Conservation (phyloP, 2,888 invertebrate species). For the Phorcus lineatus region DNA sequence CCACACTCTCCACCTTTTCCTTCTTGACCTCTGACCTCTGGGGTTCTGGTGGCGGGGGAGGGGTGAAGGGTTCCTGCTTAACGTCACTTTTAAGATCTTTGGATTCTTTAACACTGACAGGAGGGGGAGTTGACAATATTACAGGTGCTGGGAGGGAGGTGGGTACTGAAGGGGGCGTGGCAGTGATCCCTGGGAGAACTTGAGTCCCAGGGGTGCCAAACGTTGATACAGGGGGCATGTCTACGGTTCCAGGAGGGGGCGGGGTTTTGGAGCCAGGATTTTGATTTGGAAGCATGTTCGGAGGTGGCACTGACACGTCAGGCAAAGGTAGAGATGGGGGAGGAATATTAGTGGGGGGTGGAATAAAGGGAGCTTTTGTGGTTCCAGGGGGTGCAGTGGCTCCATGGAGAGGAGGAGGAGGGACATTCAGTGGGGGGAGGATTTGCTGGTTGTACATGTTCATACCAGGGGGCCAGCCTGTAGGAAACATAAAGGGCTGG, state of each 20-base stretch:
- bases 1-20: neutral
- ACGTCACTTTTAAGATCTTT: neutral
- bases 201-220: neutral
- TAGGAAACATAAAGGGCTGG: constrained; percentile 28
- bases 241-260: constrained; percentile 37
- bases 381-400: neutral
- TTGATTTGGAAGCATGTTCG: neutral
- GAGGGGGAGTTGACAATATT: constrained; percentile 19
- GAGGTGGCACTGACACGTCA: constrained; percentile 6
- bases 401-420: constrained; percentile 24
- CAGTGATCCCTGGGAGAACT: neutral
- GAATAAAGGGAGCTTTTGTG: constrained; percentile 20
- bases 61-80: constrained; percentile 1
- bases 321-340: constrained; percentile 17
- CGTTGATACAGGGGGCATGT: neutral
- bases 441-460: constrained; percentile 25
- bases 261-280: constrained; percentile 40
- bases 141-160: constrained; percentile 39
- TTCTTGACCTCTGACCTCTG: neutral
- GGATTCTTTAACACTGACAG: constrained; percentile 6
- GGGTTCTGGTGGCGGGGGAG: neutral
- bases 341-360: constrained; percentile 28
- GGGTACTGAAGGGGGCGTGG: constrained; percentile 37
- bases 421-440: constrained; percentile 27
- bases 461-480: constrained; percentile 30